Evolutionary conservation across 1,140 invertebrate genomes (phyloP).

Genomic region (Hirudo medicinalis): DNA sequence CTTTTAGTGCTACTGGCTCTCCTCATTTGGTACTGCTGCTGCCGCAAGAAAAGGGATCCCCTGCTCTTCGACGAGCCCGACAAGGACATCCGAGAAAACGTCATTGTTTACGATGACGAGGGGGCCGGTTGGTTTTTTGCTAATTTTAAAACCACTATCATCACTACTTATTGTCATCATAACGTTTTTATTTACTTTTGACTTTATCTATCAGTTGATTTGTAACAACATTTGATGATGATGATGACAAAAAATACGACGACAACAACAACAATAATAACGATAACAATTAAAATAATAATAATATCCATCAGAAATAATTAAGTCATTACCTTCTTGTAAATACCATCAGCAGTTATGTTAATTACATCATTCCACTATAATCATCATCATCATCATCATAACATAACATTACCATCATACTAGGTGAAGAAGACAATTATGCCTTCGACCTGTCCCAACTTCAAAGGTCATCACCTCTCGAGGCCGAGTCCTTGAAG

Average conservation of each 20-base stretch:
- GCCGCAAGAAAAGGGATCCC: slow-evolving; percentile 63
- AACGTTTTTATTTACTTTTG: too few relatives aligned
- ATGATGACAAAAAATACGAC: too few relatives aligned
- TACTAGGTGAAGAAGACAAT: slow-evolving; percentile 83
- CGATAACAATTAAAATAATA: too few relatives aligned
- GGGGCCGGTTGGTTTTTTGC: slow-evolving; percentile 48
- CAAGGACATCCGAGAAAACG: slow-evolving; percentile 93
- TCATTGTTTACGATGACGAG: slow-evolving; percentile 95
- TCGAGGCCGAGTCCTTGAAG: background rate
- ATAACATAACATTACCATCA: too few relatives aligned
- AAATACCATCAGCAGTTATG: too few relatives aligned
- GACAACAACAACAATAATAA: too few relatives aligned
- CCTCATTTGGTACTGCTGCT: slow-evolving; percentile 57
- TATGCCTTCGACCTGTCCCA: slow-evolving; percentile 94
- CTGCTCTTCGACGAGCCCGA: slow-evolving; percentile 83
- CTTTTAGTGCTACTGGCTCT: slow-evolving; percentile 37
- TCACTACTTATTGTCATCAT: too few relatives aligned
- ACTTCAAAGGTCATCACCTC: slow-evolving; percentile 52
- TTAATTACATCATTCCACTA: background rate
- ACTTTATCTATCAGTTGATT: too few relatives aligned
- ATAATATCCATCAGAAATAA: too few relatives aligned
- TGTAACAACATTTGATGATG: too few relatives aligned
- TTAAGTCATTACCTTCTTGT: too few relatives aligned
- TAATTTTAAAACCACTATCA: background rate
- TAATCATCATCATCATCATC: background rate